Evolutionary conservation across 1,140 invertebrate species (phyloP).

Genomic region (Holotrichia oblita): DNA sequence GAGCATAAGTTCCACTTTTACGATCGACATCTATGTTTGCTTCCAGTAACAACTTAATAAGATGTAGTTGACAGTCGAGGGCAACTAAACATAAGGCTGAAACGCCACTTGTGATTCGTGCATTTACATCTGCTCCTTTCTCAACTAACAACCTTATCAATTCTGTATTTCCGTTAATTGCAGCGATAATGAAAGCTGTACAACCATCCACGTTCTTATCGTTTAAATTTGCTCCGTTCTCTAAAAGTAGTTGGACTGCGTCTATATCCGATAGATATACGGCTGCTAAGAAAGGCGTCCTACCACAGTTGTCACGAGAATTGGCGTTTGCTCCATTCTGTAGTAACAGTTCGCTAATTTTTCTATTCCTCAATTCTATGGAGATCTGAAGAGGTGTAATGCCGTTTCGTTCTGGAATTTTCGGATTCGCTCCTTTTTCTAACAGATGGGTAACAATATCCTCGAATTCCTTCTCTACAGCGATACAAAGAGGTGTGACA

Average conservation of each 20-base stretch:
- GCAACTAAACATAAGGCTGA: no score
- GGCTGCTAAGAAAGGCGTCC: no score
- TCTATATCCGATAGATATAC: background rate
- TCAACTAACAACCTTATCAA: constrained; percentile 6
- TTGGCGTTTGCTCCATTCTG: background rate
- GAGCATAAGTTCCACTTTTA: no score
- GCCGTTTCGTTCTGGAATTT: background rate
- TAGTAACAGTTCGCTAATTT: background rate
- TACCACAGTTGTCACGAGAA: background rate
- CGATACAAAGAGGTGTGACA: no score
- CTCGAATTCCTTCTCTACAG: no score
- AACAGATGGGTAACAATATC: background rate
- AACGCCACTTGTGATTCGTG: background rate
- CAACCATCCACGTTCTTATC: no score
- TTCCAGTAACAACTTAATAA: no score
- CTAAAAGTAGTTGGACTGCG: no score
- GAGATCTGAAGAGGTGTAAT: background rate
- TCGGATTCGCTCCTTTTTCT: background rate
- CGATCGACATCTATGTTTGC: no score
- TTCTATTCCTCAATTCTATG: background rate
- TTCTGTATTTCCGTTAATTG: background rate
- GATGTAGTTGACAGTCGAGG: no score
- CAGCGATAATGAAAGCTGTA: no score
- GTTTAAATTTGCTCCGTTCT: no score
- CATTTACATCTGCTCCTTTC: constrained; percentile 9